Percentiles rank a stretch among this genome's conserved stretches.
Conservation (phyloP, 2,888 invertebrate species). For the Pristionchus arcanus region DNA sequence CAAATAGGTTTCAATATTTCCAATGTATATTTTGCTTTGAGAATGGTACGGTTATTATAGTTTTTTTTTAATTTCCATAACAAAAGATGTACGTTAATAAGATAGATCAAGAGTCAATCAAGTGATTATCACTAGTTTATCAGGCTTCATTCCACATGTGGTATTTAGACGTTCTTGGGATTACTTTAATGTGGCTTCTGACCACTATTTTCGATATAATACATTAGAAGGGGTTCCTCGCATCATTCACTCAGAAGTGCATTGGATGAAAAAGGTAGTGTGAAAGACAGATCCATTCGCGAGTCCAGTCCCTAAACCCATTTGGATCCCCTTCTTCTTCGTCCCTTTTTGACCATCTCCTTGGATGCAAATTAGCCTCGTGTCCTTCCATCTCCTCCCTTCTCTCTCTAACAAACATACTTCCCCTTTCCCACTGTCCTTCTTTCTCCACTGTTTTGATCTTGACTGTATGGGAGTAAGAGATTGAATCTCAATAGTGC, state of each 20-base stretch:
- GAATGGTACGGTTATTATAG: background rate
- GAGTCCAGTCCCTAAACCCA: background rate
- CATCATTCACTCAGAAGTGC: background rate
- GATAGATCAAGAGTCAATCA: background rate
- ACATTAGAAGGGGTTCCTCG: too few relatives aligned
- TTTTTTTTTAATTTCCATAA: background rate
- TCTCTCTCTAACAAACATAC: conserved; percentile 6
- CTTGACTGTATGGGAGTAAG: background rate
- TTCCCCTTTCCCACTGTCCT: background rate
- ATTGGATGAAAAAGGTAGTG: background rate
- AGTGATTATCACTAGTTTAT: background rate
- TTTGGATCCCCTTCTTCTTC: background rate
- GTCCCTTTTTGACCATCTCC: background rate
- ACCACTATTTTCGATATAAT: background rate
- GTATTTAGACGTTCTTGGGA: background rate
- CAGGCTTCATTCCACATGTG: background rate
- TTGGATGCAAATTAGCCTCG: conserved; percentile 17
- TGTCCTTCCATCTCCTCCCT: background rate
- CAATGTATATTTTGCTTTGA: background rate
- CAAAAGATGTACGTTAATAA: background rate
- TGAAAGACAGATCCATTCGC: background rate
- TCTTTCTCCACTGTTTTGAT: conserved; percentile 15
- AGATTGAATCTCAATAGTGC: conserved; percentile 42
- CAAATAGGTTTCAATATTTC: background rate
- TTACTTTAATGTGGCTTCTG: background rate